These are phyloP conservation scores for Leptinotarsa haldemani DNA, from an alignment of 2,888 invertebrate genomes.

Conservation along the genomic window DNA sequence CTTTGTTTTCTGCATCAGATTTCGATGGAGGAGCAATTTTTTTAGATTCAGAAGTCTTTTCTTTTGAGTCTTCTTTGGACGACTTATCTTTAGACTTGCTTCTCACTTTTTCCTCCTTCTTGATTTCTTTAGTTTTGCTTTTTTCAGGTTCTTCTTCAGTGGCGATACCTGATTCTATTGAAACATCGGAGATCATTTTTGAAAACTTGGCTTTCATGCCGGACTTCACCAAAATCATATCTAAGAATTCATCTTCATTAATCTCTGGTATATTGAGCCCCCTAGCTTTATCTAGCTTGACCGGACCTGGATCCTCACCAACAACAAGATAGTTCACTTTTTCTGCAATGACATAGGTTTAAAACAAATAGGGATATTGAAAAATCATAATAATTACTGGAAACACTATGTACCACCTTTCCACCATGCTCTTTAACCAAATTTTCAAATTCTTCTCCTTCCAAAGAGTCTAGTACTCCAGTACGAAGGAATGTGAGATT, in stretches of 20 bases:
- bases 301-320: slow-evolving; percentile 88
- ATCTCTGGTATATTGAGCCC: slow-evolving; percentile 78
- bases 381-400: slow-evolving; percentile 66
- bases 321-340: slow-evolving; percentile 81
- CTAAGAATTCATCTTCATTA: slow-evolving; percentile 84
- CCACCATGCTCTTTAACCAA: slow-evolving; percentile 86
- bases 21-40: slow-evolving; percentile 8
- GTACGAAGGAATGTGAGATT: slow-evolving; percentile 82
- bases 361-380: background rate
- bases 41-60: slow-evolving; percentile 22
- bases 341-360: slow-evolving; percentile 51
- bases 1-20: slow-evolving; percentile 4
- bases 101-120: slow-evolving; percentile 11
- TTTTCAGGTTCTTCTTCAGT: slow-evolving; percentile 37
- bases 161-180: slow-evolving; percentile 51
- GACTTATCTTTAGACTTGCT: slow-evolving; percentile 6
- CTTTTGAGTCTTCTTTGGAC: slow-evolving; percentile 12
- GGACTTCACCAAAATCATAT: slow-evolving; percentile 77
- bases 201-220: slow-evolving; percentile 60
- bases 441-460: slow-evolving; percentile 81
- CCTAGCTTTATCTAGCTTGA: slow-evolving; percentile 83
- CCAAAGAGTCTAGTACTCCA: slow-evolving; percentile 89
- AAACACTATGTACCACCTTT: slow-evolving; percentile 77
- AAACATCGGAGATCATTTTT: slow-evolving; percentile 33
- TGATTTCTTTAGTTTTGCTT: slow-evolving; percentile 23